Percentiles rank a stretch among this genome's conserved stretches.
These are phyloP conservation scores for Pardosa pseudoannulata DNA, from an alignment of 2,888 invertebrate species.

Conservation along the genomic window DNA sequence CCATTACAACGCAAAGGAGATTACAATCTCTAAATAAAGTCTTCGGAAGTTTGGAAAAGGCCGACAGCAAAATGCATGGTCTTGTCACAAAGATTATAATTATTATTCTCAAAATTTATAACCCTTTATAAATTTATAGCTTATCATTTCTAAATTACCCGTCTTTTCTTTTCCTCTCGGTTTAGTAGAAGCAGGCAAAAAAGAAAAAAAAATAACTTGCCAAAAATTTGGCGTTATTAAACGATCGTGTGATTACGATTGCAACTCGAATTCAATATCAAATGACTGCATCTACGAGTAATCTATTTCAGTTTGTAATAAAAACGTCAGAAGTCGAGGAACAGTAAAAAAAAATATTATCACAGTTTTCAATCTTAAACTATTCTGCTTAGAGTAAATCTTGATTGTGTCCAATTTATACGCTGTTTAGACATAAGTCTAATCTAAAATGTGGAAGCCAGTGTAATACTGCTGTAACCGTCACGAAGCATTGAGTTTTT, in stretches of 20 bases:
- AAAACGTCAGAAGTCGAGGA: not conserved
- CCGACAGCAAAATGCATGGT: not conserved
- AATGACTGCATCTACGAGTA: not conserved
- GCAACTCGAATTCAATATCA: not conserved
- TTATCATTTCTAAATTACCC: not conserved
- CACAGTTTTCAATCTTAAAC: not conserved
- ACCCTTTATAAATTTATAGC: not conserved
- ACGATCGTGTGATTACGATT: not conserved
- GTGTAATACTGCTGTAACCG: not conserved
- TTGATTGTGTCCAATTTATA: not conserved
- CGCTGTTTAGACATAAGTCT: not conserved
- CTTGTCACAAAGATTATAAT: not conserved
- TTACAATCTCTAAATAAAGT: not conserved
- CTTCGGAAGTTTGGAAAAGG: not conserved
- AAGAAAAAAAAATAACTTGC: not conserved
- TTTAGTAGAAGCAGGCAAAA: not conserved
- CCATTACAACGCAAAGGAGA: too few relatives aligned
- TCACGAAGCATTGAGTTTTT: not conserved
- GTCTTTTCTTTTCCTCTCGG: not conserved
- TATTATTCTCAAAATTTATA: constrained; percentile 7
- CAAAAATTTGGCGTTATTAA: not conserved
- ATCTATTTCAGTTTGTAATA: constrained; percentile 10
- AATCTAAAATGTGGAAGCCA: not conserved
- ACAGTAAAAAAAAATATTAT: not conserved
- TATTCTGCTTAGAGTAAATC: not conserved